Conservation (phyloP, 1,140 invertebrate genomes). For the Scaptomyza graminum region DNA sequence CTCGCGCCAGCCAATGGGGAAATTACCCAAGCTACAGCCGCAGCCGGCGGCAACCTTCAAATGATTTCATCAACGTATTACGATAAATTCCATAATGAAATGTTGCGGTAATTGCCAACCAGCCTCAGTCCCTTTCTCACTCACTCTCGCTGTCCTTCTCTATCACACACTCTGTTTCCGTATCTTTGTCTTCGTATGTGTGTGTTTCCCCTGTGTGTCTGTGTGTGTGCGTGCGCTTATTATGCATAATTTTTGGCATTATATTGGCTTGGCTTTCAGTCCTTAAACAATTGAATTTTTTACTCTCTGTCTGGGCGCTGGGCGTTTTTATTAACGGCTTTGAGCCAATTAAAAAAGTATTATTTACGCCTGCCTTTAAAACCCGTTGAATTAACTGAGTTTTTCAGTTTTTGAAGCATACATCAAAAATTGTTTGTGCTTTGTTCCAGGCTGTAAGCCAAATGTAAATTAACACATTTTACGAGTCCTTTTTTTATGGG, state of each 20-base stretch:
- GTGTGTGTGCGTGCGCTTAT: slow-evolving; percentile 25
- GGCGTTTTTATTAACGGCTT: background rate
- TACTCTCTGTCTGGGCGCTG: background rate
- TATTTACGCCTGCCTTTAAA: slow-evolving; percentile 9
- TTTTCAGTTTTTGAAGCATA: background rate
- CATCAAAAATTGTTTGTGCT: background rate
- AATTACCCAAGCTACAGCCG: slow-evolving; percentile 50
- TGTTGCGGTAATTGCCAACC: slow-evolving; percentile 69
- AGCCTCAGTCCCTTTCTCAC: slow-evolving; percentile 1
- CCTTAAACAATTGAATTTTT: slow-evolving; percentile 22
- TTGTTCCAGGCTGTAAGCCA: background rate
- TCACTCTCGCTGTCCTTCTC: background rate
- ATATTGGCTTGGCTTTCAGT: slow-evolving; percentile 36
- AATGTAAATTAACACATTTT: background rate
- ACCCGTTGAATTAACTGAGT: slow-evolving; percentile 4
- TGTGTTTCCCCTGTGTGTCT: background rate
- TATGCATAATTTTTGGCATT: slow-evolving; percentile 49
- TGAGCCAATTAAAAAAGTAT: slow-evolving; percentile 31
- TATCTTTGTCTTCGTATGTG: background rate
- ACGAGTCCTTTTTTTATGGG: background rate
- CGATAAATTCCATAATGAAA: slow-evolving; percentile 81
- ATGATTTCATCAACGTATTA: slow-evolving; percentile 80
- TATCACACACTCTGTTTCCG: background rate
- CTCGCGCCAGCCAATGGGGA: slow-evolving; percentile 62
- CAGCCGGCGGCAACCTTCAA: slow-evolving; percentile 51